Evolutionary conservation across 1,140 invertebrate species (phyloP), one percentile per base, ranked within the genome.

Genomic region (Euglossa dilemma): DNA sequence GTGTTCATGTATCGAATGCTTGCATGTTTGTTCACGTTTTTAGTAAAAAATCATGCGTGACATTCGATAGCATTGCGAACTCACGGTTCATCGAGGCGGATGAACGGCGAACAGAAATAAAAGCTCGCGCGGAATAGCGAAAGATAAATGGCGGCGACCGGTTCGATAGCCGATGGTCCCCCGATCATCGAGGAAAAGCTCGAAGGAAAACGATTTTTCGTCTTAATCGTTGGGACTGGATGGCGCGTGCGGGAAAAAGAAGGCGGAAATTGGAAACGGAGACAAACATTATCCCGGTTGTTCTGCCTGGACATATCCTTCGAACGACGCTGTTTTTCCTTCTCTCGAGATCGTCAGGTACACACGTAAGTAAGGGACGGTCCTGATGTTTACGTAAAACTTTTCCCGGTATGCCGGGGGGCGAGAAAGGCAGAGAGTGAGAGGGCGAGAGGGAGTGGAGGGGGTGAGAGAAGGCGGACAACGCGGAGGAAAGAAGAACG

Each of bases 331-430:
- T 47, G 52, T 74, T 87, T 70, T 28, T 59, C 67, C 66, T 69
- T 18, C 57, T 69, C 52, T 50, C 79, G 52, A 78, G 70, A 69
- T 61, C 69, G 70, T 69, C 80, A 82, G 80, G 80, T 82, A 82
- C 45, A 82, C 45, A 50, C 52, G 59, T 45, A 57, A 75, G 70
- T 79, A 83, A 54, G 74, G 80, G 56, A 47, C 69, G 79, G 69
- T 56, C 69, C 72, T 43, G 72, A 86, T 85, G 79, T 87, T 87
- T 86, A 83, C 84, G 79, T 81, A 54, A 87, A 87, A 87, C 61
- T 87, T 87, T 86, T 69, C 80, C 47, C 63, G 43, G 52, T 64
- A 64, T 64, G 59, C 57, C 50, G 59, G 20, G 12, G n/a, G 50
- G 18, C 11, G 11, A 9, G 36, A 36, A 9, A 56, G 28, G 63